Evolutionary conservation across 2,888 invertebrate genomes (phyloP).

Genomic region (Orthonychiurus folsomi): DNA sequence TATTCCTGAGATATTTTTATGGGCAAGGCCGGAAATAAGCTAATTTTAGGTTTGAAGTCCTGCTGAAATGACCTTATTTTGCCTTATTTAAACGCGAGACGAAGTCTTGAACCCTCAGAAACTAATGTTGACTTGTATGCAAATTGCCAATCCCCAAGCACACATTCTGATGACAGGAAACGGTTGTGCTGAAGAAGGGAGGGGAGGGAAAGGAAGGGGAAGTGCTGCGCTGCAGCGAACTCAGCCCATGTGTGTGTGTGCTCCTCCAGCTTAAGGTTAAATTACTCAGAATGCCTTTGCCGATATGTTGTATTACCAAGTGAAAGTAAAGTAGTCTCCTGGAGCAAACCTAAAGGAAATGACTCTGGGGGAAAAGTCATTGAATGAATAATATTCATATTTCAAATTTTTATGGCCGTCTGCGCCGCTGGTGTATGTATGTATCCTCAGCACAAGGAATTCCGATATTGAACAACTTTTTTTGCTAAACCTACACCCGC

Average conservation of each 20-base stretch:
- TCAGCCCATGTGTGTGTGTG: not conserved
- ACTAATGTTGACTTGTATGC: not conserved
- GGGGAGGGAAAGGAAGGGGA: not conserved
- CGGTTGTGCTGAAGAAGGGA: not conserved
- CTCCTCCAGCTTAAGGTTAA: conserved; percentile 2
- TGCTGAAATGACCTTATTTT: no score
- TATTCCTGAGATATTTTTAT: no score
- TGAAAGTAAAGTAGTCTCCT: not conserved
- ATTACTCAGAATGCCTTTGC: not conserved
- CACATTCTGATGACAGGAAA: not conserved
- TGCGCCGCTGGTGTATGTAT: no score
- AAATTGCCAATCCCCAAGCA: not conserved
- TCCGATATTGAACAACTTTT: conserved; percentile 22
- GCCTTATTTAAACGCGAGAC: no score
- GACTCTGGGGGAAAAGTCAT: conserved; percentile 26
- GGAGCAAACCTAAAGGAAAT: conserved; percentile 17
- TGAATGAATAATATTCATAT: conserved; percentile 24
- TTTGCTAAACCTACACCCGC: no score
- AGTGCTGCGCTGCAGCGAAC: no score
- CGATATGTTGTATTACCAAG: not conserved
- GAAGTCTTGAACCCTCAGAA: not conserved
- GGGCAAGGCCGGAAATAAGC: no score
- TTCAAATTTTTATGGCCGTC: conserved; percentile 25
- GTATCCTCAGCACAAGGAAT: no score
- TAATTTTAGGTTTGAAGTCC: no score